Base-by-base conservation (phyloP, 2,888 invertebrate genomes). In the Bellardia bayeri region DNA sequence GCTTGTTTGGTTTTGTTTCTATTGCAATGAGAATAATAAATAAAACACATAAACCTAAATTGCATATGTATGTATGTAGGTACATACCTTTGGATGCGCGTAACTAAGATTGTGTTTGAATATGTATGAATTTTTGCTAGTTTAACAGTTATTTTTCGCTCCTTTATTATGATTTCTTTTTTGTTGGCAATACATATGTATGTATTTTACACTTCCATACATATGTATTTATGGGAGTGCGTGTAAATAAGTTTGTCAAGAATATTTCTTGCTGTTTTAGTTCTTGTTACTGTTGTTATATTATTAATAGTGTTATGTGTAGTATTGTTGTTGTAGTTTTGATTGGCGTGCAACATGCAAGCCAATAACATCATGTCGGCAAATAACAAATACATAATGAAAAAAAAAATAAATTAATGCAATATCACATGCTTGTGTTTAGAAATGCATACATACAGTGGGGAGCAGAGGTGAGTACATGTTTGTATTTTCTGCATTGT, bases 301-400 rank as follows among this genome's bases (percentile, higher is more conserved):
- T 63, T 80, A 69, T 69, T 45, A 56, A 74, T 58, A 30, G 58
- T 69, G 14, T 68, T 79, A 40, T 23, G 37, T 37, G 37, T 37
- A 37, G 5, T 37, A 61, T 16, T 23, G 37, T 56, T 23, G 30
- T 71, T 68, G 23, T 23, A 23, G 23, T 74, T 72, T 37, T 76
- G 3, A 54, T 75, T 78, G 72, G 63, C 85, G 78, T 81, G 85
- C 72, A 80, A 69, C 85, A 85, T 71, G 83, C 78, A 76, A 61
- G 14, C 49, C 11, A 56, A 81, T 78, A 76, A 71, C 64, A 79
- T 78, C 64, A 79, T 78, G 75, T 63, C 79, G 66, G 51, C 68
- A 74, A 64, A 68, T 37, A 80, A 42, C 45, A 76, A 66, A 64
- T n/a, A n/a, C n/a, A 54, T 1, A 58, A 42, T 3, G 9, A 7